A percentile compares a stretch with the other conserved stretches of the same genome.
Conservation (phyloP, 2,113 vertebrate species). For the Scomber colias region DNA sequence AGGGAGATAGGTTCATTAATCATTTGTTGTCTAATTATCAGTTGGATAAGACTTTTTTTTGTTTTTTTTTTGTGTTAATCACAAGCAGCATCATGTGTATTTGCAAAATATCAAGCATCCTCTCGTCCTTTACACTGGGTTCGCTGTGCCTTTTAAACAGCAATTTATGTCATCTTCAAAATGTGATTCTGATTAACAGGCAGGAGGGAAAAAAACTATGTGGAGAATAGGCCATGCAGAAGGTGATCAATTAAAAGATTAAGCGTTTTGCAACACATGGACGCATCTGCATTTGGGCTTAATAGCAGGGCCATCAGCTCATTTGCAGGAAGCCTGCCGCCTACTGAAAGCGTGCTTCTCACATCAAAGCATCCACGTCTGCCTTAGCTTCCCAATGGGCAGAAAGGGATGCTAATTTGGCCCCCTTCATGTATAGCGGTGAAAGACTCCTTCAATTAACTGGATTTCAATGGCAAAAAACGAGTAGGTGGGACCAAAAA, state of each 20-base stretch:
- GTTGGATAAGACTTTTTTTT: too few species aligned
- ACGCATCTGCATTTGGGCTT: slow-evolving; percentile 91
- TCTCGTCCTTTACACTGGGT: slow-evolving; percentile 44
- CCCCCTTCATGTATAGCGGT: slow-evolving; percentile 93
- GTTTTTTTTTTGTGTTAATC: slow-evolving; percentile 2
- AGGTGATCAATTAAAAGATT: slow-evolving; percentile 99
- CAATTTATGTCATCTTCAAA: slow-evolving; percentile 79
- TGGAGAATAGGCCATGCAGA: slow-evolving; percentile 84
- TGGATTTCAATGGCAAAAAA: slow-evolving; percentile 93
- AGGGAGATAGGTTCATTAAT: too few species aligned
- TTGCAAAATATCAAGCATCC: slow-evolving; percentile 52
- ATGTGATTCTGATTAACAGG: slow-evolving; percentile 81
- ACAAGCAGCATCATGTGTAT: slow-evolving; percentile 30
- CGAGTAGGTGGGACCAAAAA: slow-evolving; percentile 80
- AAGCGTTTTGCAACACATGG: slow-evolving; percentile 96
- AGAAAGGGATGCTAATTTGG: slow-evolving; percentile 98
- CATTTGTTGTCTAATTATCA: not conserved
- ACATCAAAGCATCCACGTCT: slow-evolving; percentile 94
- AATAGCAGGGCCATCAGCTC: slow-evolving; percentile 98
- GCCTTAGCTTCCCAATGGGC: slow-evolving; percentile 88
- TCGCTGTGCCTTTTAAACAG: slow-evolving; percentile 72
- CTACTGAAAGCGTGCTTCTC: slow-evolving; percentile 88
- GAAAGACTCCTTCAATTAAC: slow-evolving; percentile 99
- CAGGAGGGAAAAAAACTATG: slow-evolving; percentile 44
- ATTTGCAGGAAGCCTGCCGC: slow-evolving; percentile 92